A percentile compares a stretch with the other conserved stretches of the same genome.
phyloP scores from a whole-genome alignment of 2,113 vertebrate species.

The Gobiocypris rarus region DNA sequence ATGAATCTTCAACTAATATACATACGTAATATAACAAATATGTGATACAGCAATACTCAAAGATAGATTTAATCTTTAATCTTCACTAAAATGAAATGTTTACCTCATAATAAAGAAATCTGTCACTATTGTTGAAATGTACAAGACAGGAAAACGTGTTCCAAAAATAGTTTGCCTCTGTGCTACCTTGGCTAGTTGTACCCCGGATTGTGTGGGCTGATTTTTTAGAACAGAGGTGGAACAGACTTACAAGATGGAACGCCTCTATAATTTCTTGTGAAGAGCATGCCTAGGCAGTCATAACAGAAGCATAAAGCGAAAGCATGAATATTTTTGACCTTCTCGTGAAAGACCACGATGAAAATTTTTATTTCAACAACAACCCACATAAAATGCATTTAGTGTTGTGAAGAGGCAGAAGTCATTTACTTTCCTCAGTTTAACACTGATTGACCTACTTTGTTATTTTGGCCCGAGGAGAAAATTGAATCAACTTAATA shows the following conservation, averaged over 20 bases:
- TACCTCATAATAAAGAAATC: slow-evolving; percentile 27
- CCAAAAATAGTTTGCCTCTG: slow-evolving; percentile 53
- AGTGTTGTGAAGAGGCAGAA: slow-evolving; percentile 36
- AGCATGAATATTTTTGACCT: slow-evolving; percentile 35
- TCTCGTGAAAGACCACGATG: slow-evolving; percentile 28
- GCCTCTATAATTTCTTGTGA: slow-evolving; percentile 36
- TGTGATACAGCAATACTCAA: background rate
- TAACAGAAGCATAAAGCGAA: slow-evolving; percentile 23
- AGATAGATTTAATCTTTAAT: too few species aligned
- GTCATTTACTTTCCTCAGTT: slow-evolving; percentile 41
- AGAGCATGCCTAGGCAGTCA: slow-evolving; percentile 25
- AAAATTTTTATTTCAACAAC: slow-evolving; percentile 46
- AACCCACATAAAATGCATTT: slow-evolving; percentile 49
- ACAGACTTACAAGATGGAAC: slow-evolving; percentile 23
- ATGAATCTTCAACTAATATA: background rate
- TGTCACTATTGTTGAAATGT: slow-evolving; percentile 38
- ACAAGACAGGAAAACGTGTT: slow-evolving; percentile 51
- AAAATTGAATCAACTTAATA: slow-evolving; percentile 42
- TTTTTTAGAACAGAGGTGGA: slow-evolving; percentile 36
- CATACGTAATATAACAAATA: background rate
- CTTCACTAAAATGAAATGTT: background rate
- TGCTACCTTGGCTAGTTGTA: slow-evolving; percentile 38
- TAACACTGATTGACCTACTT: slow-evolving; percentile 54
- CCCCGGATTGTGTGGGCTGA: slow-evolving; percentile 48
- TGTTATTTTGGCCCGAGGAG: slow-evolving; percentile 44